phyloP scores from a whole-genome alignment of 35 echinoderm and acorn worm species.

The Anneissia japonica region DNA sequence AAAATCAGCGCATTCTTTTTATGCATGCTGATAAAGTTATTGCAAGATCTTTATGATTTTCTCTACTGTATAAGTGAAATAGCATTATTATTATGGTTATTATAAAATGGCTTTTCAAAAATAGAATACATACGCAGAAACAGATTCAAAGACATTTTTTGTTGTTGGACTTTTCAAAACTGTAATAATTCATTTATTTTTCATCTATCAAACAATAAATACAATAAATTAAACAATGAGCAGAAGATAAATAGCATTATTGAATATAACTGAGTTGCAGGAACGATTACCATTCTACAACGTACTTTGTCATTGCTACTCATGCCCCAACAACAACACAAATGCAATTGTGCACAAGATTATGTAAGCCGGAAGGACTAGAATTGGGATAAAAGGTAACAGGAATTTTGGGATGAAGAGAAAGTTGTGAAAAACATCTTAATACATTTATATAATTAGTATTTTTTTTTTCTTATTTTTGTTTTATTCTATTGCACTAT shows the following conservation, averaged over 20 bases:
- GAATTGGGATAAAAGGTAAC: background rate
- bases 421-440: background rate
- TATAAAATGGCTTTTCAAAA: no score
- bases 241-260: background rate
- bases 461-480: background rate
- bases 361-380: background rate
- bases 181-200: background rate
- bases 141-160: background rate
- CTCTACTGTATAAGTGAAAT: no score
- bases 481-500: background rate
- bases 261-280: background rate
- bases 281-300: background rate
- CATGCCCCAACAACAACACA: background rate
- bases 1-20: no score
- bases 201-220: slow-evolving; percentile 2
- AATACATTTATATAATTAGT: background rate
- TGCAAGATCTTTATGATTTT: no score
- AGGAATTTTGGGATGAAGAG: background rate
- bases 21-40: no score
- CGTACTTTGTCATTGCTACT: background rate
- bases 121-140: background rate
- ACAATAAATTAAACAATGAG: slow-evolving; percentile 2
- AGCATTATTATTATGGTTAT: no score
- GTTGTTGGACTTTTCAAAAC: background rate
- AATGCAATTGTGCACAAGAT: background rate